Evolutionary conservation across 2,888 invertebrate genomes (phyloP), one percentile per base, ranked within the genome.

Genomic region (Clitarchus hookeri): DNA sequence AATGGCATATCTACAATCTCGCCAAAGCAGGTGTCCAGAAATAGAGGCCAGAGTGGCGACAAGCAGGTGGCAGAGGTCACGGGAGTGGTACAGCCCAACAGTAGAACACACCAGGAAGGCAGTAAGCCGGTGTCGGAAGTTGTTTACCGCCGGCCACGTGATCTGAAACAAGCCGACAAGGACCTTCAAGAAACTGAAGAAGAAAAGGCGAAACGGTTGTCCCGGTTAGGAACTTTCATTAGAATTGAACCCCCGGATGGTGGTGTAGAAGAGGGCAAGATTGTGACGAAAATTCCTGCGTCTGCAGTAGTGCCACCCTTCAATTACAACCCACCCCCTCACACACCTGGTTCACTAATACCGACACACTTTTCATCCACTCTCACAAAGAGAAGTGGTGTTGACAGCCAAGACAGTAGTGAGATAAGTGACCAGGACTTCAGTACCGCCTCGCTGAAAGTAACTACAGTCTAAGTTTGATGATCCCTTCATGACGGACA

Each of bases 141-240:
- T 36, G 86, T 87, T 9, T 78, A 84, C 25, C 82, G 87, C 16
- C 80, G 84, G 36, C 83, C 85, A 78, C 79, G 48, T 6, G 82
- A 79, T 16, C 9, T 54, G 13, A 86, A 85, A 54, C 23, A 25
- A 19, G 86, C 86, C n/a, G n/a, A 86, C 65, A 77, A 86, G 25
- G 91, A 91, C n/a, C 89, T 89, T 27, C 91, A 91, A 85, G 88
- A 90, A 9, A 89, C 91, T 16, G 84, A 86, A 79, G 85, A 86
- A 4, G 84, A 84, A 78, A 86, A 84, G 23, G 79, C 80, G 44
- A 92, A 93, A 88, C 90, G 93, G 84, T 89, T 93, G 87, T 93
- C 93, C 12, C 91, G 93, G 44, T 90, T 93, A 85, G 93, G 93
- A n/a, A 93, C 93, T 12, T 93, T 93, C 88, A 91, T 93, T 84